Percentiles rank a stretch among this genome's conserved stretches.
phyloP scores from a whole-genome alignment of 2,797 vertebrate genomes.

The Xiphorhynchus erythropygius region DNA sequence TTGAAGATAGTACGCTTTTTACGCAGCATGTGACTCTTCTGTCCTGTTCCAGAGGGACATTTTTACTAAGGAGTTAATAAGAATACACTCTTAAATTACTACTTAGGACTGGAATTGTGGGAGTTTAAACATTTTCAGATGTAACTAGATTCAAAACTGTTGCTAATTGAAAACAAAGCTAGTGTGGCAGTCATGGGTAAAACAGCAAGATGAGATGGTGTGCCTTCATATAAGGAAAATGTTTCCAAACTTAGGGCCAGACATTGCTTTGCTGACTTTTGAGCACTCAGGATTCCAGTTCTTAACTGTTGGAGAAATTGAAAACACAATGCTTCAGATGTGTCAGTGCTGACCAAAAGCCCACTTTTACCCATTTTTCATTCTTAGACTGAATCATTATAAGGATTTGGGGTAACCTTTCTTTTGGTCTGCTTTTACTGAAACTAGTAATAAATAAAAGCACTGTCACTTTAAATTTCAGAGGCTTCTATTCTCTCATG shows the following conservation, averaged over 20 bases:
- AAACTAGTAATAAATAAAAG: neutral
- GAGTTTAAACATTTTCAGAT: neutral
- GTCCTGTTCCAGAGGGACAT: neutral
- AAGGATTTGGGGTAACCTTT: neutral
- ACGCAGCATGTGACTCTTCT: neutral
- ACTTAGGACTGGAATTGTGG: neutral
- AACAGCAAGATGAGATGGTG: neutral
- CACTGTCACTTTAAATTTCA: slow-evolving; percentile 55
- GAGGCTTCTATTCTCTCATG: slow-evolving; percentile 32
- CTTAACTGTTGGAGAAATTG: neutral
- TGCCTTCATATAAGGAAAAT: neutral
- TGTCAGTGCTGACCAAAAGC: neutral
- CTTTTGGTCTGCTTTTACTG: neutral
- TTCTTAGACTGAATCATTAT: neutral
- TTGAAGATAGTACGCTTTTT: neutral
- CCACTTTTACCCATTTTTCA: neutral
- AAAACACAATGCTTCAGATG: neutral
- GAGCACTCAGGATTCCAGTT: neutral
- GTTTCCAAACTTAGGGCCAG: neutral
- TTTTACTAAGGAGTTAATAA: neutral
- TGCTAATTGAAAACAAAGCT: neutral
- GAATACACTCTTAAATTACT: neutral
- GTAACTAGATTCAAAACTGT: neutral
- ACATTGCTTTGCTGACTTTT: neutral
- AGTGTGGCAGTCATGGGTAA: neutral